A percentile compares a stretch with the other conserved stretches of the same genome.
Conservation (phyloP, 2,888 invertebrate genomes). For the Steinernema carpocapsae region DNA sequence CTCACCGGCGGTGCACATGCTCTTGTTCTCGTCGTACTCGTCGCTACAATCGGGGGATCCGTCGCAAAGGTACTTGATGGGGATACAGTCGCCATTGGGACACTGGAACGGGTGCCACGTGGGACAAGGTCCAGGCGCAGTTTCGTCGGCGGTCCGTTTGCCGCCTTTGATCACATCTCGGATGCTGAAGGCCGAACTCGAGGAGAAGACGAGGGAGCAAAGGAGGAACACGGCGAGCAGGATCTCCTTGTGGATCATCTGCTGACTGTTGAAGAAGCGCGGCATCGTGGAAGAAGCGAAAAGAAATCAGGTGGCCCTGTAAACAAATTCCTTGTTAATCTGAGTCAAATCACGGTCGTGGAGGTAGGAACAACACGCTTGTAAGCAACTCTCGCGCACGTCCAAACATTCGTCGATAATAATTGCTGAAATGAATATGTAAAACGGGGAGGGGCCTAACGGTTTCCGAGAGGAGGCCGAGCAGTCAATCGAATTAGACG, state of each 20-base stretch:
- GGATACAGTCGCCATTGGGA: constrained; percentile 87
- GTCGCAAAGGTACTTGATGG: constrained; percentile 92
- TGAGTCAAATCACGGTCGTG: not conserved
- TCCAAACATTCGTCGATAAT: constrained; percentile 22
- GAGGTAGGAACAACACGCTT: not conserved
- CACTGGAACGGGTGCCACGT: constrained; percentile 96
- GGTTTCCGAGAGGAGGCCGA: not conserved
- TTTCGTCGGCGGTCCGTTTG: constrained; percentile 46
- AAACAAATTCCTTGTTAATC: not conserved
- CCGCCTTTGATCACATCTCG: constrained; percentile 53
- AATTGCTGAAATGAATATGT: constrained; percentile 30
- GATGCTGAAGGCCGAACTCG: constrained; percentile 50
- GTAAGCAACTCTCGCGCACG: not conserved
- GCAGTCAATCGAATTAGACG: not conserved
- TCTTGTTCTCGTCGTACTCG: constrained; percentile 91
- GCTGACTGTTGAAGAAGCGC: not conserved
- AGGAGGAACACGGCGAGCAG: constrained; percentile 25
- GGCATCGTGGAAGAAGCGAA: not conserved
- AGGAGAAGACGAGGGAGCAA: constrained; percentile 16
- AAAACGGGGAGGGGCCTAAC: constrained; percentile 3
- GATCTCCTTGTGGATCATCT: constrained; percentile 19
- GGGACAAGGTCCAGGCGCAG: constrained; percentile 75
- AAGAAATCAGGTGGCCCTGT: constrained; percentile 13
- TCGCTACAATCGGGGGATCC: constrained; percentile 88
- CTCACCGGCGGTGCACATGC: constrained; percentile 90